A percentile compares a stretch with the other conserved stretches of the same genome.
Evolutionary conservation across 2,113 vertebrate genomes (phyloP).

Genomic region (Pachypanchax playfairii): DNA sequence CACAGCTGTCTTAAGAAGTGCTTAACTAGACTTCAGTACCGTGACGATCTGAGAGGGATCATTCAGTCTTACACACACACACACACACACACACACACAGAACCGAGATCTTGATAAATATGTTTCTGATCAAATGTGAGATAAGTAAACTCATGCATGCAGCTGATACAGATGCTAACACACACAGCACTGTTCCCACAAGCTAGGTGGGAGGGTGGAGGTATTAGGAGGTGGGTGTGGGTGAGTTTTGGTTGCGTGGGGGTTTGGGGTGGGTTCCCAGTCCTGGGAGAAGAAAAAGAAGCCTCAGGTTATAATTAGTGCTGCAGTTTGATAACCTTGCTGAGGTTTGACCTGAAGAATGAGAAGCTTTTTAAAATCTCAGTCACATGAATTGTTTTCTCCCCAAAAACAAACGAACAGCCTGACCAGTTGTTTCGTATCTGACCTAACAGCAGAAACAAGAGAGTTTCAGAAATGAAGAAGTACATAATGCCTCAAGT

Average conservation of each 20-base stretch:
- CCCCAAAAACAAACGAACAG: too few relatives aligned
- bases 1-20: slow-evolving; percentile 34
- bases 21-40: slow-evolving; percentile 45
- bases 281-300: slow-evolving; percentile 33
- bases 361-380: slow-evolving; percentile 34
- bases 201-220: slow-evolving; percentile 10
- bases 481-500: slow-evolving; percentile 1
- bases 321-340: slow-evolving; percentile 57
- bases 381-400: slow-evolving; percentile 1
- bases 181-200: slow-evolving; percentile 7
- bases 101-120: not conserved
- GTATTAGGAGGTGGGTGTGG: slow-evolving; percentile 7
- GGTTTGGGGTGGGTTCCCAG: slow-evolving; percentile 7
- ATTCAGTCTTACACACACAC: not conserved
- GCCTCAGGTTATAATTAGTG: slow-evolving; percentile 69
- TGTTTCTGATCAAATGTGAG: not conserved
- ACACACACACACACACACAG: slow-evolving; percentile 9
- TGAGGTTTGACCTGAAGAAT: slow-evolving; percentile 16
- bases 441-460: not conserved
- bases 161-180: slow-evolving; percentile 3
- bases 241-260: too few relatives aligned
- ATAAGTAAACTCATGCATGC: slow-evolving; percentile 6
- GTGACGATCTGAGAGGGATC: slow-evolving; percentile 25
- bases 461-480: not conserved
- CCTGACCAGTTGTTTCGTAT: slow-evolving; percentile 12